A percentile compares a stretch with the other conserved stretches of the same genome.
phyloP scores from a whole-genome alignment of 1,140 invertebrate species.

The Calliphora vicina region DNA sequence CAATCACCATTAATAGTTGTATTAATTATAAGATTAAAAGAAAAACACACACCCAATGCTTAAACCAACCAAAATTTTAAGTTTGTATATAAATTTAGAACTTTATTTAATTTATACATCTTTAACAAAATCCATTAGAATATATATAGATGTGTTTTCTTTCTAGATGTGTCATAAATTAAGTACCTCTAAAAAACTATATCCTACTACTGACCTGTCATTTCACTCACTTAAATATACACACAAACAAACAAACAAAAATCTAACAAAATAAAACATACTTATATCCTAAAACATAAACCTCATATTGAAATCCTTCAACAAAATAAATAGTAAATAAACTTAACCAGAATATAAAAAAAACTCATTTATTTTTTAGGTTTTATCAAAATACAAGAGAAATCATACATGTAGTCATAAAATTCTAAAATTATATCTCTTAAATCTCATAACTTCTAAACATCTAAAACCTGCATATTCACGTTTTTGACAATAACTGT shows the following conservation, averaged over 20 bases:
- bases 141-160: neutral
- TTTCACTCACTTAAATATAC: slow-evolving; percentile 18
- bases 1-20: slow-evolving; percentile 40
- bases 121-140: neutral
- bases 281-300: neutral
- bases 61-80: neutral
- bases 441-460: neutral
- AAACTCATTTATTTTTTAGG: slow-evolving; percentile 3
- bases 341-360: neutral
- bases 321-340: neutral
- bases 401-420: neutral
- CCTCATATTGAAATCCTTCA: neutral
- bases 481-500: slow-evolving; percentile 37
- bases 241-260: neutral
- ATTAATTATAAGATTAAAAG: slow-evolving; percentile 40
- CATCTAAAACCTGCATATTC: slow-evolving; percentile 18
- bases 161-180: slow-evolving; percentile 10
- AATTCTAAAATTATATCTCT: neutral
- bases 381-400: neutral
- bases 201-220: slow-evolving; percentile 30
- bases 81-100: neutral
- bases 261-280: neutral
- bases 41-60: too few relatives aligned
- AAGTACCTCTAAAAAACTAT: slow-evolving; percentile 26
- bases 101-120: neutral